A percentile compares a stretch with the other conserved stretches of the same genome.
Conservation (phyloP, 1,140 invertebrate species). For the Formica selysi region DNA sequence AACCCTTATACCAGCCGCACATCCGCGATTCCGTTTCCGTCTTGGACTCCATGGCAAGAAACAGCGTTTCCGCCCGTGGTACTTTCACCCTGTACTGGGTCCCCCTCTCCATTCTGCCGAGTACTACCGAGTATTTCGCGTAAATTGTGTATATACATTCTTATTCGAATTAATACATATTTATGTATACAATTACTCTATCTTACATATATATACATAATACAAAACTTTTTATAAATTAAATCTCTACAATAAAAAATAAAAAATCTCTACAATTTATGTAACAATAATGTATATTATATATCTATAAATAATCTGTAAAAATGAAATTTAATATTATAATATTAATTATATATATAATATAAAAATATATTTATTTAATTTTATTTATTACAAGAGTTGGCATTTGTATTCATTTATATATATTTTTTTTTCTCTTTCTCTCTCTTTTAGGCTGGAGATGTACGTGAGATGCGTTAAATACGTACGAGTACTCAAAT, state of each 20-base stretch:
- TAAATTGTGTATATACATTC: not conserved
- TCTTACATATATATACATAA: too few species aligned
- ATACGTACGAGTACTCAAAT: slow-evolving; percentile 77
- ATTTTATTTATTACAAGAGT: too few species aligned
- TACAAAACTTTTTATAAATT: too few species aligned
- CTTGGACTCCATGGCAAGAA: slow-evolving; percentile 75
- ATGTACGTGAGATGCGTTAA: not conserved
- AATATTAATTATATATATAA: too few species aligned
- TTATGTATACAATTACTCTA: too few species aligned
- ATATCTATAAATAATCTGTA: too few species aligned
- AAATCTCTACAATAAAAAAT: too few species aligned
- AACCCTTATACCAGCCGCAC: slow-evolving; percentile 55
- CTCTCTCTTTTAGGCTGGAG: not conserved
- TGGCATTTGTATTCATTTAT: not conserved
- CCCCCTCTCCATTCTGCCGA: slow-evolving; percentile 66
- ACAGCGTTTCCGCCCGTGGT: slow-evolving; percentile 78
- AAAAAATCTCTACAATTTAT: too few species aligned
- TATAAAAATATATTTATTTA: too few species aligned
- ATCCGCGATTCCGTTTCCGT: not conserved
- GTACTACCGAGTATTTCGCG: slow-evolving; percentile 64
- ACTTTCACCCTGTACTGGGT: slow-evolving; percentile 79
- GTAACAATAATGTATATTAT: too few species aligned
- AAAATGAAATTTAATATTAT: too few species aligned
- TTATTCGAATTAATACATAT: not conserved
- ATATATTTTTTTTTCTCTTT: not conserved